These are phyloP conservation scores for Mustela lutreola DNA, from an alignment of 2,113 vertebrate genomes.

Conservation along the genomic window DNA sequence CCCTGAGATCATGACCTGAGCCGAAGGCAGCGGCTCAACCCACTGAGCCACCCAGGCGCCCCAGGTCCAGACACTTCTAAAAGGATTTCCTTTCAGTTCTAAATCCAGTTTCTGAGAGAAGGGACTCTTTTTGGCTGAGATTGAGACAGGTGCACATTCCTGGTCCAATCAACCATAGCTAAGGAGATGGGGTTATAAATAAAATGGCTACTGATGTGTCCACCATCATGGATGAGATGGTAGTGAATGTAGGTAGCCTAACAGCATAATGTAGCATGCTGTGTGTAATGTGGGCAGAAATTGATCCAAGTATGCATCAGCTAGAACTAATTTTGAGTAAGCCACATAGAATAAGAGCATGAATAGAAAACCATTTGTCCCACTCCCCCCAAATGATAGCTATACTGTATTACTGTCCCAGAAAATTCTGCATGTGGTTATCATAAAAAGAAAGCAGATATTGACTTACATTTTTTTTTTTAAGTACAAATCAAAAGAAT, in stretches of 20 bases:
- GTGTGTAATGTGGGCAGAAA: not conserved
- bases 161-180: not conserved
- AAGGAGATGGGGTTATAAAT: not conserved
- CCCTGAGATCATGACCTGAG: too few relatives aligned
- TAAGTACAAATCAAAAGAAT: conserved; percentile 74
- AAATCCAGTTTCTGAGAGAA: conserved; percentile 50
- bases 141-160: not conserved
- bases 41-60: too few relatives aligned
- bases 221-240: not conserved
- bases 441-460: conserved; percentile 69
- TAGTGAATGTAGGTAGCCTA: not conserved
- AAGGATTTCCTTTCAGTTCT: not conserved
- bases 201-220: not conserved
- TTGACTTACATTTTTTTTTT: conserved; percentile 62
- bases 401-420: not conserved
- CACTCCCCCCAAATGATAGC: not conserved
- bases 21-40: too few relatives aligned
- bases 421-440: conserved; percentile 53
- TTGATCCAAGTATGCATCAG: not conserved
- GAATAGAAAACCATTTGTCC: conserved; percentile 7
- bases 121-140: not conserved
- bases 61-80: not conserved
- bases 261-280: not conserved
- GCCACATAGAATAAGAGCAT: not conserved
- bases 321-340: conserved; percentile 36